phyloP scores from a whole-genome alignment of 53 echinoderm and acorn worm genomes.

The Patiria pectinifera region DNA sequence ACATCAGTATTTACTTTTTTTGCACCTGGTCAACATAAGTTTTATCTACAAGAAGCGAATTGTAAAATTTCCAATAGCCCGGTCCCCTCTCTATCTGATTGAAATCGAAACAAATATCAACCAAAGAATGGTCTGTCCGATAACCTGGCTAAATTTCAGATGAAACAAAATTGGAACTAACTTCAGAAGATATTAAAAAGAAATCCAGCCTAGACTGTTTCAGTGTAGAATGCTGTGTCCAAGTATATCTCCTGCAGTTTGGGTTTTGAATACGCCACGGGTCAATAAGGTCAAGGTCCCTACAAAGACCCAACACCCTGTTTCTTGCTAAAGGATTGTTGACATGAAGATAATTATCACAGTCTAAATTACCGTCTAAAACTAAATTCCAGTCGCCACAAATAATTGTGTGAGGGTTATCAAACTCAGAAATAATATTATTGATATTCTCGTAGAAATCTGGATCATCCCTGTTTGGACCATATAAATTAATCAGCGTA shows the following conservation, averaged over 20 bases:
- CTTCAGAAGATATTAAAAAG: constrained; percentile 19
- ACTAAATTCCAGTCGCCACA: constrained; percentile 66
- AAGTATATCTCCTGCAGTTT: too few relatives aligned
- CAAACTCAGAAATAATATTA: constrained; percentile 19
- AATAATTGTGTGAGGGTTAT: constrained; percentile 52
- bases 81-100: too few relatives aligned
- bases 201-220: constrained; percentile 19
- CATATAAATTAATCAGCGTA: constrained; percentile 44
- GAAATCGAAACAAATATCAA: too few relatives aligned
- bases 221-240: too few relatives aligned
- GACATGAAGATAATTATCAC: constrained; percentile 29
- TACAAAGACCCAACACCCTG: constrained; percentile 1
- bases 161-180: not conserved
- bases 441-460: too few relatives aligned
- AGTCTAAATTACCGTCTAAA: constrained; percentile 34
- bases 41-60: too few relatives aligned
- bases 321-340: constrained; percentile 26
- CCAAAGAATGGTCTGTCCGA: constrained; percentile 22
- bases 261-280: too few relatives aligned
- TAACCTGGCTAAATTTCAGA: constrained; percentile 30
- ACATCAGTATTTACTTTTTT: too few relatives aligned
- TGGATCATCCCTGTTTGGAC: constrained; percentile 17
- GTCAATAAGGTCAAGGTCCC: not conserved
- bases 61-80: too few relatives aligned
- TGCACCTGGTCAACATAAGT: too few relatives aligned